A percentile compares a stretch with the other conserved stretches of the same genome.
Evolutionary conservation across 2,888 invertebrate genomes (phyloP).

Genomic region (Eupithecia dodoneata): DNA sequence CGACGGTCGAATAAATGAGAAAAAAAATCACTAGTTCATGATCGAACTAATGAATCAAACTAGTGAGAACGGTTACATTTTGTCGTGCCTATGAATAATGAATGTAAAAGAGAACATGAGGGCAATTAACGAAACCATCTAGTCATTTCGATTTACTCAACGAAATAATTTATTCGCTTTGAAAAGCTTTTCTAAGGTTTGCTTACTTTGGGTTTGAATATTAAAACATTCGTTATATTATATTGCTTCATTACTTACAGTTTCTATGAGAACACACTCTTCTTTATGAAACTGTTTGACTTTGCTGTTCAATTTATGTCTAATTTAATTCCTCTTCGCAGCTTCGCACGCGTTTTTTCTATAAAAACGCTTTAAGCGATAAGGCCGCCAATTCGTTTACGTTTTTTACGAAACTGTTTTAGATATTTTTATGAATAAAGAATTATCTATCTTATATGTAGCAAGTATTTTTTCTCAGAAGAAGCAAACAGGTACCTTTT

Average conservation of each 20-base stretch:
- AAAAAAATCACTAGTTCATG: too few species aligned
- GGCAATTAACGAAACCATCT: slow-evolving; percentile 34
- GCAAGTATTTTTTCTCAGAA: not conserved
- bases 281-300: not conserved
- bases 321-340: too few species aligned
- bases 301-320: not conserved
- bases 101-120: not conserved
- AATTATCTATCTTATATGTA: not conserved
- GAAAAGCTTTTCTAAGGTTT: slow-evolving; percentile 13
- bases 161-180: slow-evolving; percentile 43
- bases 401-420: too few species aligned
- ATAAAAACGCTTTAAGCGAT: too few species aligned
- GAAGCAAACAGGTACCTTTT: not conserved
- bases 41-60: too few species aligned
- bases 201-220: slow-evolving; percentile 15
- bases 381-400: too few species aligned
- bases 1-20: too few species aligned
- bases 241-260: slow-evolving; percentile 8
- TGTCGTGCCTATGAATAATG: not conserved
- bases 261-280: not conserved
- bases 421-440: too few species aligned
- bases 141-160: slow-evolving; percentile 13
- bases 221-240: slow-evolving; percentile 10
- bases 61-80: not conserved
- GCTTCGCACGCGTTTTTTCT: too few species aligned